A percentile compares a stretch with the other conserved stretches of the same genome.
These are phyloP conservation scores for Larimichthys polyactis DNA, from an alignment of 2,113 vertebrate genomes.

Conservation along the genomic window DNA sequence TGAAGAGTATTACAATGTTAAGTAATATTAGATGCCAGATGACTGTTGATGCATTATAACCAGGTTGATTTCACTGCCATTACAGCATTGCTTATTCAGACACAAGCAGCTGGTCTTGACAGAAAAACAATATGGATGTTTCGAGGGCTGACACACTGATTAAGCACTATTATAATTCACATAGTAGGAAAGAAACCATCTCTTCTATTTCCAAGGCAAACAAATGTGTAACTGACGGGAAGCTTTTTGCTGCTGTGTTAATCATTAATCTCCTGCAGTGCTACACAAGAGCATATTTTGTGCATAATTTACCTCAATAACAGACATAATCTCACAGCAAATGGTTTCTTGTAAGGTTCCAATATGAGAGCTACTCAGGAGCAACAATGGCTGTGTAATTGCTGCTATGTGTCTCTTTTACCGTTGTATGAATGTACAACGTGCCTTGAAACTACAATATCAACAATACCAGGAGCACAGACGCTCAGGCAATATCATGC, in stretches of 20 bases:
- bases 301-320: slow-evolving; percentile 6
- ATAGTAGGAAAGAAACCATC: slow-evolving; percentile 10
- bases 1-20: slow-evolving; percentile 70
- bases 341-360: not conserved
- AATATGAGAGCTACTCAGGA: slow-evolving; percentile 12
- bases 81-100: slow-evolving; percentile 37
- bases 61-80: slow-evolving; percentile 46
- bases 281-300: not conserved
- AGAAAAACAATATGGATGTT: slow-evolving; percentile 56
- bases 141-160: slow-evolving; percentile 44
- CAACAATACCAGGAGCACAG: not conserved
- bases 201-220: slow-evolving; percentile 9
- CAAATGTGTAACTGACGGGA: not conserved
- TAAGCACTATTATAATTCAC: slow-evolving; percentile 25
- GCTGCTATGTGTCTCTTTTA: slow-evolving; percentile 13
- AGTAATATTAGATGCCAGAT: slow-evolving; percentile 64
- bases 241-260: not conserved
- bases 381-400: slow-evolving; percentile 9
- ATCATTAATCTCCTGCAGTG: not conserved
- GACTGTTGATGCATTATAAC: slow-evolving; percentile 58
- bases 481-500: not conserved
- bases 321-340: not conserved
- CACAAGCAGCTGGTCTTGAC: slow-evolving; percentile 29
- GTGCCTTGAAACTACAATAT: slow-evolving; percentile 28
- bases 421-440: not conserved